Evolutionary conservation across 2,797 vertebrate species (phyloP).

Genomic region (Huso huso): DNA sequence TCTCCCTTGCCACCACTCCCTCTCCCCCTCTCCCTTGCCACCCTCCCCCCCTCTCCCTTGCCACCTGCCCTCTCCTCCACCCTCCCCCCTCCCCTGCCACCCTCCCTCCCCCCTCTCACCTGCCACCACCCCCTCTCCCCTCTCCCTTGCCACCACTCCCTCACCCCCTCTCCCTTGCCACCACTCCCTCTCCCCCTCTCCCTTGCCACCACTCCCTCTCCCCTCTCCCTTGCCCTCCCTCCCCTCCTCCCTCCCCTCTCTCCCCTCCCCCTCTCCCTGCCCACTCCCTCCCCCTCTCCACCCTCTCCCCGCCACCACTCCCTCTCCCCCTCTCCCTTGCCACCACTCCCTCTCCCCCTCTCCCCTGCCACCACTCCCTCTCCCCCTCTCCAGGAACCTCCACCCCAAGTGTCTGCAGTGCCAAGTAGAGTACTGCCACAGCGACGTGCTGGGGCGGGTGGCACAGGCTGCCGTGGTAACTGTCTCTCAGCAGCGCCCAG

Average conservation of each 20-base stretch:
- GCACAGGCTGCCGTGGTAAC: constrained; percentile 72
- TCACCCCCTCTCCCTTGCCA: constrained; percentile 25
- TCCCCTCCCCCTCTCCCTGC: not conserved
- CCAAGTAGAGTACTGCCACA: constrained; percentile 70
- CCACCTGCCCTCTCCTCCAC: no score
- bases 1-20: not conserved
- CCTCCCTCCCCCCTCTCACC: constrained; percentile 27
- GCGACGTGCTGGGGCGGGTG: constrained; percentile 69
- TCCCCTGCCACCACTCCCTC: constrained; percentile 81
- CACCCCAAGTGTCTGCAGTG: constrained; percentile 74
- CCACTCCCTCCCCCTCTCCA: not conserved
- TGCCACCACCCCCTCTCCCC: no score
- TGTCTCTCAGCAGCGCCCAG: constrained; percentile 78
- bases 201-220: constrained; percentile 60
- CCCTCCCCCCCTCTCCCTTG: no score
- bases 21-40: constrained; percentile 12
- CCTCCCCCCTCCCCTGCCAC: constrained; percentile 47
- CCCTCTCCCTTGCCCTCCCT: constrained; percentile 20
- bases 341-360: not conserved
- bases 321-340: no score
- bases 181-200: no score
- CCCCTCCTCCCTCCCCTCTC: not conserved
- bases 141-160: constrained; percentile 28
- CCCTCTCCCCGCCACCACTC: no score
- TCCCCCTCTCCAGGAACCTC: constrained; percentile 62